A percentile compares a stretch with the other conserved stretches of the same genome.
These are phyloP conservation scores for Corydoras maculifer DNA, from an alignment of 2,113 vertebrate genomes.

Conservation along the genomic window DNA sequence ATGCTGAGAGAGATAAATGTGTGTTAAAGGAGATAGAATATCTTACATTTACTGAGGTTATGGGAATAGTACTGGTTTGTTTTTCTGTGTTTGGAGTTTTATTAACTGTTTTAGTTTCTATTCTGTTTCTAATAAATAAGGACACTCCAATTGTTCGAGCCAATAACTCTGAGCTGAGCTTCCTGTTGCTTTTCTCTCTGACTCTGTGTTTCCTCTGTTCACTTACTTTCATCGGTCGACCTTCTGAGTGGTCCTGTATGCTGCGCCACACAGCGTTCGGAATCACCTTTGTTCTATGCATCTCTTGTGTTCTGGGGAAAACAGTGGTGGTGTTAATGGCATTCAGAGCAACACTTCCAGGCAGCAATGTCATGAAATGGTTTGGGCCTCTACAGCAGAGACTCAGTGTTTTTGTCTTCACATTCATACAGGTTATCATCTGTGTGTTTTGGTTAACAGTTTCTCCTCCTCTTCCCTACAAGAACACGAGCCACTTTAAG, in stretches of 20 bases:
- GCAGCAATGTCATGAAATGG: conserved; percentile 42
- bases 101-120: conserved; percentile 47
- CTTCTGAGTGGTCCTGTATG: conserved; percentile 64
- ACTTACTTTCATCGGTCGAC: conserved; percentile 60
- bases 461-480: conserved; percentile 52
- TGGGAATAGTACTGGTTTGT: conserved; percentile 55
- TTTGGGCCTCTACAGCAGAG: conserved; percentile 33
- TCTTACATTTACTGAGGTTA: conserved; percentile 56
- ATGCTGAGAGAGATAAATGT: conserved; percentile 56
- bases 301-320: conserved; percentile 13
- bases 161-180: conserved; percentile 67
- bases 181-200: conserved; percentile 62
- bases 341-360: conserved; percentile 57
- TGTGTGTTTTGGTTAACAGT: conserved; percentile 24
- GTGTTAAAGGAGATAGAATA: conserved; percentile 56
- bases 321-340: conserved; percentile 57
- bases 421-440: no score
- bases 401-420: conserved; percentile 39
- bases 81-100: conserved; percentile 56
- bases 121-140: conserved; percentile 53
- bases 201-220: conserved; percentile 63
- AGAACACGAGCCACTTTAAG: conserved; percentile 26
- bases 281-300: conserved; percentile 44
- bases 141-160: conserved; percentile 59
- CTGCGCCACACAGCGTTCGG: conserved; percentile 59